These are phyloP conservation scores for Corvus cornix DNA, from an alignment of 2,113 vertebrate genomes.

Conservation along the genomic window DNA sequence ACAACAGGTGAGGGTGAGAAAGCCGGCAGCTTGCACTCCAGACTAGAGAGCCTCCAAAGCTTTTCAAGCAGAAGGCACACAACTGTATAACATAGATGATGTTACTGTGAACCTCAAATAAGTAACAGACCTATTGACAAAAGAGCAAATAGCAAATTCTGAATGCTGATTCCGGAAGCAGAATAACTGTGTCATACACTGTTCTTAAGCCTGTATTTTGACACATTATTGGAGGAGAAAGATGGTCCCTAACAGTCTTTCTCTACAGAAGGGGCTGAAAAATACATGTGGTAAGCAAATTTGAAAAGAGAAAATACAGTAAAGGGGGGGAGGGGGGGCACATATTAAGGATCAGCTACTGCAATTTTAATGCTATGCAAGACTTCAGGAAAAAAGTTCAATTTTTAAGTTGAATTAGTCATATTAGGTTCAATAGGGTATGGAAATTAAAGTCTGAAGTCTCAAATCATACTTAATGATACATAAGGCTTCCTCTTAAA, in stretches of 20 bases:
- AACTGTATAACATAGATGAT: rapidly evolving
- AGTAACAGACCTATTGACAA: rapidly evolving
- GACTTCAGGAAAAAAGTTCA: neutral
- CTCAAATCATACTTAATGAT: neutral
- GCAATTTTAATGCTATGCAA: neutral
- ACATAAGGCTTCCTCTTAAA: neutral
- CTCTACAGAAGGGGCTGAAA: neutral
- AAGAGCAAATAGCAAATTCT: neutral
- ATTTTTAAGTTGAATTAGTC: neutral
- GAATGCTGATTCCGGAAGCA: neutral
- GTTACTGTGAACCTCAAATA: neutral
- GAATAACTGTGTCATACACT: neutral
- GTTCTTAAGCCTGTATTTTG: neutral
- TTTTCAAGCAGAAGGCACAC: neutral
- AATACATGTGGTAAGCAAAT: neutral
- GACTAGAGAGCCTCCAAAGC: neutral
- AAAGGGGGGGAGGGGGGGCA: rapidly evolving
- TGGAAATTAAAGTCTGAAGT: neutral
- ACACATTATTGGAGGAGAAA: neutral
- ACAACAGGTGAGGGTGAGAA: neutral
- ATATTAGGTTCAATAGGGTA: neutral
- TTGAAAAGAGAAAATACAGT: neutral
- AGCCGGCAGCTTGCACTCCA: neutral
- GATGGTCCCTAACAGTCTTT: neutral
- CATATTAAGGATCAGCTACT: neutral